A percentile compares a stretch with the other conserved stretches of the same genome.
Evolutionary conservation across 2,113 vertebrate species (phyloP).

Genomic region (Chunga burmeisteri): DNA sequence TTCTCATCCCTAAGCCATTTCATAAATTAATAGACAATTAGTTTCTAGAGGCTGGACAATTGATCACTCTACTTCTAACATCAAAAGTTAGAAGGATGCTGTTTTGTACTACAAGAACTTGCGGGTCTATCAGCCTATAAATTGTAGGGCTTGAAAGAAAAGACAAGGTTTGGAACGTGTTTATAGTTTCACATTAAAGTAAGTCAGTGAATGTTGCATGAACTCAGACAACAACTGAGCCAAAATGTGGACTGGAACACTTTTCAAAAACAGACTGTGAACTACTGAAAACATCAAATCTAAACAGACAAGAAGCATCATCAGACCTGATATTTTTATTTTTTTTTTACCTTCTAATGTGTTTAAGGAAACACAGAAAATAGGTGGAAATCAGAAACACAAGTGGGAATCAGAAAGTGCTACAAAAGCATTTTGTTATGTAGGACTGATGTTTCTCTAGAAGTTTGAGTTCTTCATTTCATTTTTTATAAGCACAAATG

Average conservation of each 20-base stretch:
- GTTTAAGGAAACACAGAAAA: background rate
- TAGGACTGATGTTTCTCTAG: background rate
- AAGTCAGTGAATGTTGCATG: background rate
- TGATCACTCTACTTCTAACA: background rate
- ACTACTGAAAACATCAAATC: background rate
- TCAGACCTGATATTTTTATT: background rate
- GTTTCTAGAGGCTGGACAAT: background rate
- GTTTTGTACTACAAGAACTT: background rate
- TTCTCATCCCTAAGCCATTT: background rate
- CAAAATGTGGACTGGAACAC: background rate
- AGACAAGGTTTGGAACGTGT: accelerated
- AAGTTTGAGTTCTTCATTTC: background rate
- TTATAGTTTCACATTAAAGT: background rate
- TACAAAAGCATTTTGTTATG: background rate
- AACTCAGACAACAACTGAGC: background rate
- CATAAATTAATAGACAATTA: background rate
- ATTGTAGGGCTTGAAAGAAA: background rate
- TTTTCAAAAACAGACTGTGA: background rate
- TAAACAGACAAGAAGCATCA: background rate
- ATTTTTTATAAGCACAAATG: background rate
- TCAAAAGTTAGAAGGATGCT: background rate
- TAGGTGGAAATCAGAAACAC: background rate
- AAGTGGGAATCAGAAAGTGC: background rate
- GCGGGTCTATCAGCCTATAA: background rate
- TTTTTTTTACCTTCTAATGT: background rate